Base-by-base conservation (phyloP, 2,888 invertebrate genomes). In the Mythimna lalbum region DNA sequence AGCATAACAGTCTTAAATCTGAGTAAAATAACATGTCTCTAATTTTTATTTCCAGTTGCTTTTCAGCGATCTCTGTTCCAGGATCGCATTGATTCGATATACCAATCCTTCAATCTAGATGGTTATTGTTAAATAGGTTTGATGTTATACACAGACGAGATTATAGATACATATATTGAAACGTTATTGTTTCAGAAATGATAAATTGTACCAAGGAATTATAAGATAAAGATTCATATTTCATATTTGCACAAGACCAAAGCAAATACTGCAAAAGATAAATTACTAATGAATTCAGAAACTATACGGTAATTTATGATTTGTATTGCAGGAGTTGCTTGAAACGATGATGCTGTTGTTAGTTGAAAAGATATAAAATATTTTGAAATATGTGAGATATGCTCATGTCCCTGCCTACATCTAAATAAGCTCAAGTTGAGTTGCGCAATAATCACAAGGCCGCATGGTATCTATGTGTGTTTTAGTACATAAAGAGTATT, bases 101-200 rank as follows among this genome's bases (percentile, higher is more conserved):
- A 14, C 27, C 33, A 65, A 60, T 36, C 19, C 10, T n/a, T 14
- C 33, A 60, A 47, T 14, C 14, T n/a, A 68, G 10, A 65, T 14
- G 19, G 10, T 31, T 57, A 57, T 59, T 47, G 14, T 59, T 69
- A 59, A 59, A 69, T 61, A 27, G 43, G 43, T 23, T 49, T 39
- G 43, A 53, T 73, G 43, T 36, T 73, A 57, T 59, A 55, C 56
- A 57, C 52, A 53, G 59, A 62, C 36, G 33, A 80, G 67, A 71
- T 62, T 67, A 27, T 70, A 43, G 43, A 17, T 43, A 31, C 72
- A 79, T 80, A 31, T 76, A 79, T 80, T 65, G 80, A 80, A 79
- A 76, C 65, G 47, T 76, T 80, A 79, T 80, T 79, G 76, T 80
- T 73, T 66, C 49, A 79, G 65, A 53, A 63, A 80, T 80, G 76